Conservation (phyloP, 2,888 invertebrate species). For the Xylocampa areola region DNA sequence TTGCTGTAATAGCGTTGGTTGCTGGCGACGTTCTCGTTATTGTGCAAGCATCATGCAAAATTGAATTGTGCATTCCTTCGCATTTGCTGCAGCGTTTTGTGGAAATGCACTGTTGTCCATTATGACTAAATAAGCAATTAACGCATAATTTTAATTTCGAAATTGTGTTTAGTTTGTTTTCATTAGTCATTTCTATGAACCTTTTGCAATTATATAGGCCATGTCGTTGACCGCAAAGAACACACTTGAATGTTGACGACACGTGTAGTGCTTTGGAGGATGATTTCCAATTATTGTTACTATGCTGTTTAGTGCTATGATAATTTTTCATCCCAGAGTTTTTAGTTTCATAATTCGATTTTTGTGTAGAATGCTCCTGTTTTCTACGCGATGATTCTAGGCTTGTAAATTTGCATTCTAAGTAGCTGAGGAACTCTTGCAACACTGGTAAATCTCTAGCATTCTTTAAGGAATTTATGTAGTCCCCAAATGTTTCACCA, state of each 20-base stretch:
- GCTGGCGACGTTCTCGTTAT: constrained; percentile 7
- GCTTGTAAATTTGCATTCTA: constrained; percentile 19
- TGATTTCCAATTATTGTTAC: too few species aligned
- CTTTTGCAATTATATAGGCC: constrained; percentile 10
- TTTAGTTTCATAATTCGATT: background rate
- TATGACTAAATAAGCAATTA: constrained; percentile 24
- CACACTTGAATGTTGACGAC: constrained; percentile 5
- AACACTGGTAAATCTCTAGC: constrained; percentile 9
- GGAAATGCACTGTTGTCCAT: constrained; percentile 15
- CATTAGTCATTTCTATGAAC: constrained; percentile 8
- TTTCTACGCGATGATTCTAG: constrained; percentile 24
- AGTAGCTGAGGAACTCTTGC: constrained; percentile 19
- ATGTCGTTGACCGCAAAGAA: constrained; percentile 16
- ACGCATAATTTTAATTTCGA: constrained; percentile 13
- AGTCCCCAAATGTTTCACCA: constrained; percentile 1
- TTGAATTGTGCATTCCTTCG: constrained; percentile 15
- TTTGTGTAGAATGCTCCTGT: constrained; percentile 4
- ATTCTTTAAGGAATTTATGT: constrained; percentile 16
- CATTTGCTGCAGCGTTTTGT: constrained; percentile 15
- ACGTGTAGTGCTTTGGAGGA: constrained; percentile 12
- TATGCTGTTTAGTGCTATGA: too few species aligned
- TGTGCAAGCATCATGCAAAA: constrained; percentile 12
- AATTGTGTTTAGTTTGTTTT: background rate
- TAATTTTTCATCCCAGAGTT: too few species aligned
- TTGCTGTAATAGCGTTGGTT: background rate